Evolutionary conservation across 2,888 invertebrate genomes (phyloP), one percentile per base, ranked within the genome.

Genomic region (Apodemia hepburni): DNA sequence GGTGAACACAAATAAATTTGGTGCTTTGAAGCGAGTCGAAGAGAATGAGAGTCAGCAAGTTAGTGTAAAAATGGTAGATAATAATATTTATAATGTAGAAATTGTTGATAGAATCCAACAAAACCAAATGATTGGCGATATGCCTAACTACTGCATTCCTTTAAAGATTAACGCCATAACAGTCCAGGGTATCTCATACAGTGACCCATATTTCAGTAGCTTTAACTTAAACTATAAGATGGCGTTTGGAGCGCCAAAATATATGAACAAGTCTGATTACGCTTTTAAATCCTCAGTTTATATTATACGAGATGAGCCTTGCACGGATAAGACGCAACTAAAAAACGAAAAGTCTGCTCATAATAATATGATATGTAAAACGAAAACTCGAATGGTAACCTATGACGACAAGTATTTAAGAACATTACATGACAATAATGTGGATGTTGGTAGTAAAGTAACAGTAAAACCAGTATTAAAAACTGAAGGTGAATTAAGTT

Each of bases 251-350:
- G 87, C 88, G 88, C 91, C 89, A 81, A 84, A 87, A 87, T 87
- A 90, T 88, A 88, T 89, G 88, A 91, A 92, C 91, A 92, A 92
- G 92, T 92, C 92, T 92, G 92, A 92, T 92, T 92, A 92, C 90
- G 92, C 92, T 92, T 92, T 92, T 92, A 92, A 92, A 89, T 86
- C 90, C 87, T 91, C 89, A 86, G 90, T 91, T 92, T 89, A 86
- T 92, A 90, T 88, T 87, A 87, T 85, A 88, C 84, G 81, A 84
- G 82, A 87, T 84, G 90, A 89, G 86, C 85, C 87, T 88, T 86
- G 85, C 83, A 82, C 64, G 71, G 74, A 75, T 72, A 77, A 87
- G 81, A 85, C 81, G 80, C 84, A 81, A 84, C 80, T 82, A 78
- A 79, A 84, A 76, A 85, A 84, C 76, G 80, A 84, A 81, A 86